These are phyloP conservation scores for Thunnus thynnus DNA, from an alignment of 2,113 vertebrate genomes.

Conservation along the genomic window DNA sequence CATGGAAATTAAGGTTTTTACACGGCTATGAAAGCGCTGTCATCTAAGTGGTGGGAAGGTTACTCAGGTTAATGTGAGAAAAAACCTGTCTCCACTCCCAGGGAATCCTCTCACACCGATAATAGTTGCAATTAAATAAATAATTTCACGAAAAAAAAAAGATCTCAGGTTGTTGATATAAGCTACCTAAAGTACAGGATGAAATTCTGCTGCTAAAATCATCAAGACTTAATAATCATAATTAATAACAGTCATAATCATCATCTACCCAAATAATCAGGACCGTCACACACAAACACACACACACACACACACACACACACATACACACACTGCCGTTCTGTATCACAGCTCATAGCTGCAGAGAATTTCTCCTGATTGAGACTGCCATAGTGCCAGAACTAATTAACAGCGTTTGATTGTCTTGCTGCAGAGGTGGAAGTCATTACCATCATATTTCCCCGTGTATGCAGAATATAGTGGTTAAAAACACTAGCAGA, in stretches of 20 bases:
- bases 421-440: constrained; percentile 72
- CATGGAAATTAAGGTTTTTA: constrained; percentile 15
- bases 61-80: constrained; percentile 27
- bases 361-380: constrained; percentile 71
- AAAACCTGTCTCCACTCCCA: constrained; percentile 16
- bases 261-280: constrained; percentile 44
- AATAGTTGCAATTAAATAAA: constrained; percentile 29
- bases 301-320: neutral
- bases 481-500: constrained; percentile 45
- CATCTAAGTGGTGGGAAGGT: constrained; percentile 30
- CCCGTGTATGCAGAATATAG: constrained; percentile 39
- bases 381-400: constrained; percentile 62
- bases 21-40: neutral
- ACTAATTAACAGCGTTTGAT: constrained; percentile 77
- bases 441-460: constrained; percentile 71
- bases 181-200: constrained; percentile 22
- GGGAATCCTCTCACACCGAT: neutral
- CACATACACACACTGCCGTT: constrained; percentile 21
- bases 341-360: constrained; percentile 44
- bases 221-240: constrained; percentile 43
- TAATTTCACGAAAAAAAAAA: constrained; percentile 15
- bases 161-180: neutral
- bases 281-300: constrained; percentile 32
- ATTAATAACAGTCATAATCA: constrained; percentile 61
- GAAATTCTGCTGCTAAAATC: constrained; percentile 38